Evolutionary conservation across 2,113 vertebrate genomes (phyloP).

Genomic region (Istiophorus platypterus): DNA sequence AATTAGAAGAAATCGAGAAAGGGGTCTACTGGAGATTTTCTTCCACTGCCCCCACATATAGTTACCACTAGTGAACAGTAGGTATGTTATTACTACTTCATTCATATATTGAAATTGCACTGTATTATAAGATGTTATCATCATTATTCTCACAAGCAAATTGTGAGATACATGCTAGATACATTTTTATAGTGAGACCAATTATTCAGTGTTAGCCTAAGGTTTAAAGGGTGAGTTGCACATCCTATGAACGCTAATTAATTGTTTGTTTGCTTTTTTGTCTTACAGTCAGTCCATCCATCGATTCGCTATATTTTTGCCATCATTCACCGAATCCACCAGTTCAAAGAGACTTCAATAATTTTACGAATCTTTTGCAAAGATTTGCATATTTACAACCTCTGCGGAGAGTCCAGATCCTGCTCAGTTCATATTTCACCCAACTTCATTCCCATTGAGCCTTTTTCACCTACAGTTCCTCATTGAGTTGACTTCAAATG

Average conservation of each 20-base stretch:
- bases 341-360: neutral
- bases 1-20: no score
- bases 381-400: constrained; percentile 1
- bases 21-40: no score
- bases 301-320: neutral
- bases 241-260: neutral
- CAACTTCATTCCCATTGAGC: constrained; percentile 40
- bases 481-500: constrained; percentile 64
- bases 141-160: no score
- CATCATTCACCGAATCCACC: neutral
- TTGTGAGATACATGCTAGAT: no score
- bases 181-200: no score
- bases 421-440: constrained; percentile 45
- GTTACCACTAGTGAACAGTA: no score
- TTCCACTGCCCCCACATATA: no score
- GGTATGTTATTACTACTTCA: no score
- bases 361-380: neutral
- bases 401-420: neutral
- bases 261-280: neutral
- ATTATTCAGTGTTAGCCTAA: neutral
- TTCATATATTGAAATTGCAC: no score
- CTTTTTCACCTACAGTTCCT: constrained; percentile 56
- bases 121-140: no score
- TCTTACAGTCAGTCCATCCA: neutral
- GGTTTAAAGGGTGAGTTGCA: neutral